Conservation (phyloP, 2,113 vertebrate species). For the Eulemur macaco region DNA sequence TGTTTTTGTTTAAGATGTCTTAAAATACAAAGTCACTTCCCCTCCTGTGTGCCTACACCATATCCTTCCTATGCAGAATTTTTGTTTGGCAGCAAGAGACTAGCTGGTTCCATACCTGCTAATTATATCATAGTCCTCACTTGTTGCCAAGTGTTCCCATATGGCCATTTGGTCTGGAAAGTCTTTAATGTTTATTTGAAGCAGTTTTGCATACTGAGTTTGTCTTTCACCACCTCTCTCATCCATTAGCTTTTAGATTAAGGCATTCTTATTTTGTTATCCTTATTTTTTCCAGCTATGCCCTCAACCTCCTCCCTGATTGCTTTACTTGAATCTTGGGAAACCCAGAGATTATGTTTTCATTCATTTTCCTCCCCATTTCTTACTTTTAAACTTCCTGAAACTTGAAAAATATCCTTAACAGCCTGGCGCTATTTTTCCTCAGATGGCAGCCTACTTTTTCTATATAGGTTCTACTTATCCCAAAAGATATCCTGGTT, state of each 20-base stretch:
- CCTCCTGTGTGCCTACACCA: not conserved
- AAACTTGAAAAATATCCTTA: conserved; percentile 28
- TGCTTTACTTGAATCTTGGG: not conserved
- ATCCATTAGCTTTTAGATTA: conserved; percentile 24
- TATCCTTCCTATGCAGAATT: not conserved
- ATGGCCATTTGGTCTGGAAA: conserved; percentile 53
- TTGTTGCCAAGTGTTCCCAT: conserved; percentile 38
- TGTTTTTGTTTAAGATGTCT: conserved; percentile 39
- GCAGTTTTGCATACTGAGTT: conserved; percentile 5
- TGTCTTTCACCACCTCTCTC: not conserved
- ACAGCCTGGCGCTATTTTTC: conserved; percentile 50
- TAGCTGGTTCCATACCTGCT: conserved; percentile 22
- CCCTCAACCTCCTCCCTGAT: not conserved
- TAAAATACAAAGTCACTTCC: not conserved
- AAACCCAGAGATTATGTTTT: not conserved
- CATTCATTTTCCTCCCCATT: not conserved
- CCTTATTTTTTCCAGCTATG: not conserved
- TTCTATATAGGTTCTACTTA: not conserved
- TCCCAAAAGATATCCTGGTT: conserved; percentile 28
- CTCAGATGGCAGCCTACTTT: conserved; percentile 46
- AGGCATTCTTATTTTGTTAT: not conserved
- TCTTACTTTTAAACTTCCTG: conserved; percentile 49
- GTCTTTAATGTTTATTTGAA: conserved; percentile 51
- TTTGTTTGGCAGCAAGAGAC: conserved; percentile 62
- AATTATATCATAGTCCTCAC: conserved; percentile 28